Base-by-base conservation (phyloP, 1,140 invertebrate genomes). In the Drosophila ercepeae region DNA sequence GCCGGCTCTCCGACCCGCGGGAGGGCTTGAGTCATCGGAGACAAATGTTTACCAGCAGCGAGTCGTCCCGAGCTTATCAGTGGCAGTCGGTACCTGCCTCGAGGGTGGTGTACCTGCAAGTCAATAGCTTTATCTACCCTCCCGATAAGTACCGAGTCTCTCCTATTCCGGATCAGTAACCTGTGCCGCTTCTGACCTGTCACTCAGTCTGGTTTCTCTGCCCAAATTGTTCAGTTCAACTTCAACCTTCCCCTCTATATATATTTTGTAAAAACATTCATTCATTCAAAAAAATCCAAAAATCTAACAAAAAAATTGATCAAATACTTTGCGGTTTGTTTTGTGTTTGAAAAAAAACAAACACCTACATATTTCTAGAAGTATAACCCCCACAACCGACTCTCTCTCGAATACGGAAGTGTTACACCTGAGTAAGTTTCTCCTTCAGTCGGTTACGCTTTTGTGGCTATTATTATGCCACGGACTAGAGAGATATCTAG, bases 341-440 rank as follows among this genome's bases (percentile, higher is more conserved):
- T 21, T 4, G 21, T 4, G 21, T 21, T 21, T 21, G 7, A 19
- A 45, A 57, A 45, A 41, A n/a, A n/a, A n/a, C n/a, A n/a, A n/a
- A n/a, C n/a, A n/a, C n/a, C n/a, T n/a, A n/a, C n/a, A n/a, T n/a
- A n/a, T n/a, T n/a, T n/a, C n/a, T n/a, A n/a, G n/a, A n/a, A n/a
- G n/a, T n/a, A n/a, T n/a, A n/a, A n/a, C n/a, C n/a, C n/a, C n/a
- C n/a, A n/a, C n/a, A n/a, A n/a, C n/a, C n/a, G n/a, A n/a, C n/a
- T n/a, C n/a, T n/a, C n/a, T n/a, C n/a, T 39, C 36, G 23, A 51
- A 68, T 44, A 48, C 64, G 64, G 64, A 68, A 68, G 64, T 68
- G 60, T 53, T 53, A 53, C 29, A 49, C n/a, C 60, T 67, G 64
- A 68, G 64, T 68, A 53, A 68, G 64, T 68, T 67, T 67, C 46